phyloP scores from a whole-genome alignment of 1,140 invertebrate genomes.

The Gryon sp. region DNA sequence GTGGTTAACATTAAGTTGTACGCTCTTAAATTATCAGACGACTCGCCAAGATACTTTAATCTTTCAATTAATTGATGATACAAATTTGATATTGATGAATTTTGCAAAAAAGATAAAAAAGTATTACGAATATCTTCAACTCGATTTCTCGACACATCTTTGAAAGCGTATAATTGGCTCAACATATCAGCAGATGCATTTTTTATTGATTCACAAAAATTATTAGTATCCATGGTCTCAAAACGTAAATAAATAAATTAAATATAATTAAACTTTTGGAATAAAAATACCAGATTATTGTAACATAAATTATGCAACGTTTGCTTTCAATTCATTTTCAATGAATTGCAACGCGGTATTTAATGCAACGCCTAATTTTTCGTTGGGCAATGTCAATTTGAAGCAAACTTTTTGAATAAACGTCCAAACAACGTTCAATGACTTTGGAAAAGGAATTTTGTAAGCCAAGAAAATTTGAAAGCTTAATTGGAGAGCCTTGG shows the following conservation, averaged over 20 bases:
- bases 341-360: constrained; percentile 24
- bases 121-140: too few species aligned
- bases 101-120: too few species aligned
- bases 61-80: too few species aligned
- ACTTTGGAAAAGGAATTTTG: constrained; percentile 4
- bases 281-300: too few species aligned
- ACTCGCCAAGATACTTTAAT: constrained; percentile 5
- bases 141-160: constrained; percentile 3
- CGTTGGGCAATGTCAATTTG: neutral
- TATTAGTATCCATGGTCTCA: constrained; percentile 3
- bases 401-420: constrained; percentile 23
- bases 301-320: constrained; percentile 21
- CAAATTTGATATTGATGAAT: too few species aligned
- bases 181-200: constrained; percentile 9
- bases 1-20: neutral
- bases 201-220: neutral
- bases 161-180: constrained; percentile 7
- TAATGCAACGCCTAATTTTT: constrained; percentile 12
- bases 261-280: too few species aligned
- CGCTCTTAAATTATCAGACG: neutral
- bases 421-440: neutral
- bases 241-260: too few species aligned
- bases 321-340: constrained; percentile 28
- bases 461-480: neutral
- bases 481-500: neutral